These are phyloP conservation scores for Griposia aprilina DNA, from an alignment of 2,888 invertebrate genomes.

Conservation along the genomic window DNA sequence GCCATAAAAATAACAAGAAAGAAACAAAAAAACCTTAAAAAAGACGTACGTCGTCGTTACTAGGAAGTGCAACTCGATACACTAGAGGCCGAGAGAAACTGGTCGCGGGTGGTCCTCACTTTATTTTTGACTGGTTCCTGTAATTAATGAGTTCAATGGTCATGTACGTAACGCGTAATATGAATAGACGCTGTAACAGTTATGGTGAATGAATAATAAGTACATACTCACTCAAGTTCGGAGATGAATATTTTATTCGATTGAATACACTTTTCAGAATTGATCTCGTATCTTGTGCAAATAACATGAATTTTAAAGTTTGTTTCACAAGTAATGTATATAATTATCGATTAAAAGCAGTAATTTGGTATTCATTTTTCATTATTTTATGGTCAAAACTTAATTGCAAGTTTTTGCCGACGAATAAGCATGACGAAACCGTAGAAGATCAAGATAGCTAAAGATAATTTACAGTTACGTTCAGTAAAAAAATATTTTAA, in stretches of 20 bases:
- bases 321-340: constrained; percentile 2
- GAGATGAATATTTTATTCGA: constrained; percentile 9
- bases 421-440: constrained; percentile 43
- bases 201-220: constrained; percentile 42
- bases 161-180: constrained; percentile 67
- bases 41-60: constrained; percentile 62
- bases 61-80: constrained; percentile 81
- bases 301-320: constrained; percentile 6
- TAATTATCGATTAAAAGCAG: constrained; percentile 24
- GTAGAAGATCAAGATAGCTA: constrained; percentile 59
- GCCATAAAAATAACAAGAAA: constrained; percentile 48
- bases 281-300: constrained; percentile 4
- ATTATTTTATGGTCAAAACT: constrained; percentile 21
- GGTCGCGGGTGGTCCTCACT: constrained; percentile 82
- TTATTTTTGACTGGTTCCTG: constrained; percentile 75
- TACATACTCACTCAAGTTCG: constrained; percentile 12
- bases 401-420: constrained; percentile 46
- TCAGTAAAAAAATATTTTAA: constrained; percentile 66
- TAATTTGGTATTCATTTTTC: constrained; percentile 31
- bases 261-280: constrained; percentile 20
- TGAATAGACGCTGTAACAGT: constrained; percentile 67
- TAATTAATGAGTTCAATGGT: constrained; percentile 80
- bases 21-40: constrained; percentile 51
- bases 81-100: constrained; percentile 75
- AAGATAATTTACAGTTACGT: constrained; percentile 63